Base-by-base conservation (phyloP, 2,113 vertebrate species). In the Aleadryas rufinucha region DNA sequence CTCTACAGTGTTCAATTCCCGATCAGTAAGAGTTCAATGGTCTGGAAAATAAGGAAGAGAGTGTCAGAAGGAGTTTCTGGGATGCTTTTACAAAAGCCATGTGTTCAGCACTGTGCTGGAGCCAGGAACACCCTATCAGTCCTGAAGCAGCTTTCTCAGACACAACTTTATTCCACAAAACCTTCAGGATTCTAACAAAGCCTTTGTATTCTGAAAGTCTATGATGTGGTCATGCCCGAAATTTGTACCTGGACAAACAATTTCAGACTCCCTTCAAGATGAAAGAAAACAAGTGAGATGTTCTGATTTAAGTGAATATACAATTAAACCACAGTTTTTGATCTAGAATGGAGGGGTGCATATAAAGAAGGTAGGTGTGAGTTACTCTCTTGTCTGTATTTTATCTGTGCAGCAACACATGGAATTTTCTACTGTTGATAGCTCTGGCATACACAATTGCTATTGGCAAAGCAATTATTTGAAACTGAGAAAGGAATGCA, bases 31-130 rank as follows among this genome's bases (percentile, higher is more conserved):
- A 88, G 89, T 87, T 95, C 93, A 93, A 35, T 94, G 87, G 74
- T 94, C 91, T 89, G 91, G 95, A 94, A 97, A 96, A 96, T 82
- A 95, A 91, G 84, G 87, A 91, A 75, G 24, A 95, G 68, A 89
- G 77, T 76, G 72, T 95, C 77, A 91, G 89, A 92, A 79, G 53
- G 60, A 71, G 72, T 89, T 96, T 95, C 53, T 82, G 61, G 52
- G 87, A 76, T 85, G 77, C 49, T 90, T 92, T 95, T 45, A 84
- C 65, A 87, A 64, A 91, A 78, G 45, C n/a, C 1, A 1, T 47
- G 54, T 76, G 68, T 86, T 91, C 39, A 83, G 79, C 33, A 16
- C 42, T 54, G 24, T 52, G 59, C 63, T 63, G 42, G 24, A 96
- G 75, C 16, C 35, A 87, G 50, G 35, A 95, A 74, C 63, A 90